A percentile compares a stretch with the other conserved stretches of the same genome.
Evolutionary conservation across 92 coral and sea anemone species (phyloP).

Genomic region (Phymanthus crucifer): DNA sequence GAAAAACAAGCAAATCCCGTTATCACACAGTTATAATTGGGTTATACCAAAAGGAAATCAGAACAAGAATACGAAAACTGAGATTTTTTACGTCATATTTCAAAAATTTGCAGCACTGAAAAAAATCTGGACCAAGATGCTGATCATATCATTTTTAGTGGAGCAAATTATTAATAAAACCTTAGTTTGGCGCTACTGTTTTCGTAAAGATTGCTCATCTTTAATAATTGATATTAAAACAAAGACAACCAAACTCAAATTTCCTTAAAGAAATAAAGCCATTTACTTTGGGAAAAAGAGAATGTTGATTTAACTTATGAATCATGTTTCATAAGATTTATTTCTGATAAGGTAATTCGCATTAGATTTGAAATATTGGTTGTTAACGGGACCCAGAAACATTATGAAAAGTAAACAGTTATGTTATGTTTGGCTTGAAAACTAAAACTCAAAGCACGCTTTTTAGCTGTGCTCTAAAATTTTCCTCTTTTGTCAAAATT

Average conservation of each 20-base stretch:
- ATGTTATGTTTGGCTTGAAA: slow-evolving; percentile 25
- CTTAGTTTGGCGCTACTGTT: background rate
- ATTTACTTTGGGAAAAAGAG: slow-evolving; percentile 10
- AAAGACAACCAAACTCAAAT: slow-evolving; percentile 11
- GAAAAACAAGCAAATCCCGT: slow-evolving; percentile 35
- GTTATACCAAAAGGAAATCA: slow-evolving; percentile 1
- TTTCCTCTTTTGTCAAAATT: slow-evolving; percentile 4
- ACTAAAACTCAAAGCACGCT: slow-evolving; percentile 7
- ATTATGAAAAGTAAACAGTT: slow-evolving; percentile 38
- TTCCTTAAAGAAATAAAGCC: slow-evolving; percentile 16
- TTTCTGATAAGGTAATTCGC: slow-evolving; percentile 12
- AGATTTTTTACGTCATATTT: background rate
- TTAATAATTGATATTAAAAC: slow-evolving; percentile 15
- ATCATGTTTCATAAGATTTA: slow-evolving; percentile 6
- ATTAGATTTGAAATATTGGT: slow-evolving; percentile 33
- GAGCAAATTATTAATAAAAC: background rate
- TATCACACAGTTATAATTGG: slow-evolving; percentile 17
- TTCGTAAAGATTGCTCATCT: background rate
- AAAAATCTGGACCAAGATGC: background rate
- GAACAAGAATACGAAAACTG: background rate
- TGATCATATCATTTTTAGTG: background rate
- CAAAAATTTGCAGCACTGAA: background rate
- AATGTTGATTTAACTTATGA: slow-evolving; percentile 20
- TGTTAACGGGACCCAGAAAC: slow-evolving; percentile 29
- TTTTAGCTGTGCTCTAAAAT: background rate